Percentiles rank a stretch among this genome's conserved stretches.
Conservation (phyloP, 2,797 vertebrate genomes). For the Rachycentron canadum region DNA sequence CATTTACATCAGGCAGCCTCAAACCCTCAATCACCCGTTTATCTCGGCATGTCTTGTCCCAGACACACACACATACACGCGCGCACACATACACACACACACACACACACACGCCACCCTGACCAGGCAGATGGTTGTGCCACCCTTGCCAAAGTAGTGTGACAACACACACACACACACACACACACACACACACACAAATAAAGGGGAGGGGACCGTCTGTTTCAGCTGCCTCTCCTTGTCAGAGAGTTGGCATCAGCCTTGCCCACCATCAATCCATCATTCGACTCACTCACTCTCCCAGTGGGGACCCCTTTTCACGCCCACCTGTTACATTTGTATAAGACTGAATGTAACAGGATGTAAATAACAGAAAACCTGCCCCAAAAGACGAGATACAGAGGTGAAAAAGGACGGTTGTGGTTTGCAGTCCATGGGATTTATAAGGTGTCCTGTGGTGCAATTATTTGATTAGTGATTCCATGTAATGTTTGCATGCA, state of each 20-base stretch:
- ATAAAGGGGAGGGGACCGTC: slow-evolving; percentile 78
- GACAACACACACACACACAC: slow-evolving; percentile 54
- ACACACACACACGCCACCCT: slow-evolving; percentile 43
- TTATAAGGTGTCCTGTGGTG: neutral
- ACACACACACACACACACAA: slow-evolving; percentile 54
- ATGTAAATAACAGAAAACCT: slow-evolving; percentile 21
- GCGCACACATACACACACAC: slow-evolving; percentile 44
- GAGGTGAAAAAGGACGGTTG: neutral
- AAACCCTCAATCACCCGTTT: slow-evolving; percentile 80
- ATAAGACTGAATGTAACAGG: slow-evolving; percentile 32
- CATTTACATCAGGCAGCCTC: slow-evolving; percentile 70
- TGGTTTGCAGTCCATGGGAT: neutral
- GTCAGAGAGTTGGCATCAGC: slow-evolving; percentile 73
- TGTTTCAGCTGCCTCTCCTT: slow-evolving; percentile 80
- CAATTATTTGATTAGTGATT: neutral
- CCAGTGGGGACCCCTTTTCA: slow-evolving; percentile 45
- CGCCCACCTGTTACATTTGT: slow-evolving; percentile 74
- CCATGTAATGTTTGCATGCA: neutral
- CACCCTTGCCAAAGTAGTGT: slow-evolving; percentile 61
- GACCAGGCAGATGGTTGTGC: slow-evolving; percentile 66
- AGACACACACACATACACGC: slow-evolving; percentile 51
- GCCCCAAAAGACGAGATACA: neutral
- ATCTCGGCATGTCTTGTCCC: slow-evolving; percentile 73
- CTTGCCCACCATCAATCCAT: slow-evolving; percentile 74
- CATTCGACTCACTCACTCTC: slow-evolving; percentile 42